These are phyloP conservation scores for Monochamus alternatus DNA, from an alignment of 2,888 invertebrate species.

Conservation along the genomic window DNA sequence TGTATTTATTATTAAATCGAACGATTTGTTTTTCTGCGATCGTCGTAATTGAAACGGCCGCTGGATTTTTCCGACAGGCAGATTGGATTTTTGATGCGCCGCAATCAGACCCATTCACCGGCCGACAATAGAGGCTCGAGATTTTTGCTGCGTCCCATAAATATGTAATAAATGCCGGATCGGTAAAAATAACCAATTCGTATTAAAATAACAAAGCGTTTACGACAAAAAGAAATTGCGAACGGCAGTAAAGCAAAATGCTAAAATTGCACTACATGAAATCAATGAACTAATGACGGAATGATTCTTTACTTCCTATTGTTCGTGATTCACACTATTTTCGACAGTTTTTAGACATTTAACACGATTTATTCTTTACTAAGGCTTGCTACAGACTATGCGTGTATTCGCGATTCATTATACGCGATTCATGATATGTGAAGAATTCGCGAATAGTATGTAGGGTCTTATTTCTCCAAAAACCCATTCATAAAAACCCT, in stretches of 20 bases:
- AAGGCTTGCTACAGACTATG: too few species aligned
- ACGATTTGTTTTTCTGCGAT: constrained; percentile 61
- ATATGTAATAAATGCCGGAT: not conserved
- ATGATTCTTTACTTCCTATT: too few species aligned
- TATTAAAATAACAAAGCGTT: constrained; percentile 5
- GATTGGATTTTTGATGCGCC: constrained; percentile 19
- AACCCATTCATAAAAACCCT: too few species aligned
- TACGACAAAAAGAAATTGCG: constrained; percentile 1
- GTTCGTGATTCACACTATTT: too few species aligned
- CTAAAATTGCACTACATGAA: too few species aligned
- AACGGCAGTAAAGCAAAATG: not conserved
- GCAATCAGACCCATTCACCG: constrained; percentile 14
- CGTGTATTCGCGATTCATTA: too few species aligned
- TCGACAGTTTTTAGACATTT: too few species aligned
- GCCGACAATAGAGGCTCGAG: constrained; percentile 9
- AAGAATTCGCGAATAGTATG: too few species aligned
- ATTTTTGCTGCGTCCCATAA: constrained; percentile 8
- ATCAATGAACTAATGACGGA: too few species aligned
- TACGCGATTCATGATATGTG: too few species aligned
- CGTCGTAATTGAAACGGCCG: constrained; percentile 57
- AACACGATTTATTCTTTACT: too few species aligned
- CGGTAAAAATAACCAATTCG: constrained; percentile 1
- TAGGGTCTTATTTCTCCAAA: too few species aligned
- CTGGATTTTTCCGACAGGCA: constrained; percentile 15
- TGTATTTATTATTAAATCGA: constrained; percentile 60